These are phyloP conservation scores for Chitala chitala DNA, from an alignment of 2,113 vertebrate species.

Conservation along the genomic window DNA sequence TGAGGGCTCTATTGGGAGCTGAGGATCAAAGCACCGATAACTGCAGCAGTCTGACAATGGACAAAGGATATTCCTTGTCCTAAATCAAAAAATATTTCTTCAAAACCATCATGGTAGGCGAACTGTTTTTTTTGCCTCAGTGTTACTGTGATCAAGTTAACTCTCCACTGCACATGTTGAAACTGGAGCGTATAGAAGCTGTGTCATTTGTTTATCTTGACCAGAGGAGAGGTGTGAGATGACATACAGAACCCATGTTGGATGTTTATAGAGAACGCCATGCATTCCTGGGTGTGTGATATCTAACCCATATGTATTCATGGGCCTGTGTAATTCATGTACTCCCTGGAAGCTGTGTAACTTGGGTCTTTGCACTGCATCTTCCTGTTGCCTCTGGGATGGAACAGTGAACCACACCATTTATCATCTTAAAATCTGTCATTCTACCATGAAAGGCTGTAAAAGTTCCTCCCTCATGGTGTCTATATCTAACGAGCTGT, in stretches of 20 bases:
- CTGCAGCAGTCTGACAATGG: constrained; percentile 2
- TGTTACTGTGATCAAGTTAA: constrained; percentile 2
- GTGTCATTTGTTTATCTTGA: not conserved
- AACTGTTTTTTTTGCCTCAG: not conserved
- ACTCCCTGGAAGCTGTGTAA: too few species aligned
- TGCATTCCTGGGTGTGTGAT: too few species aligned
- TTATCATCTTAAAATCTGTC: too few species aligned
- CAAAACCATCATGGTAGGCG: not conserved
- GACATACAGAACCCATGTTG: not conserved
- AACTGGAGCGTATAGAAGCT: not conserved
- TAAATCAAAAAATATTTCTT: not conserved
- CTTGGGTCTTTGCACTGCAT: too few species aligned
- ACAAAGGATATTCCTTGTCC: constrained; percentile 14
- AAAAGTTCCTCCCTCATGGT: too few species aligned
- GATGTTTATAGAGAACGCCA: too few species aligned
- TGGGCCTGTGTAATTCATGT: too few species aligned
- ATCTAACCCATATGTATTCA: too few species aligned
- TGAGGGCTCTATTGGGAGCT: not conserved
- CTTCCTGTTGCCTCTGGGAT: too few species aligned
- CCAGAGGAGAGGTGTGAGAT: not conserved
- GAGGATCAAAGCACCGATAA: not conserved
- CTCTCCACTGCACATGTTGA: not conserved
- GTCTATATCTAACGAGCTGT: too few species aligned
- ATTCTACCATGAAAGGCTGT: too few species aligned
- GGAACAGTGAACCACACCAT: too few species aligned